Base-by-base conservation (phyloP, 2,797 vertebrate genomes). In the Schizopygopsis pylzovi region DNA sequence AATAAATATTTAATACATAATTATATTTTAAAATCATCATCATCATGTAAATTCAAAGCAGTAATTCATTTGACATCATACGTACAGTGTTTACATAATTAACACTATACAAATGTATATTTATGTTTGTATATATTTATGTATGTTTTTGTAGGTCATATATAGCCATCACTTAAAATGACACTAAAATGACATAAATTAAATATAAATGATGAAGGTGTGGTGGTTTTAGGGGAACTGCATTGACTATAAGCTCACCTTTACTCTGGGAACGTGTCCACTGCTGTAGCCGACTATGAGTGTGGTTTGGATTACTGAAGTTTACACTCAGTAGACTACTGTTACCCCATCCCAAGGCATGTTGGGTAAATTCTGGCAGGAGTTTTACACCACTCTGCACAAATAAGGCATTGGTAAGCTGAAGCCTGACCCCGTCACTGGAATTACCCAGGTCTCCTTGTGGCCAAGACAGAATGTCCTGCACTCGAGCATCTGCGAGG, bases 391-490 rank as follows among this genome's bases (percentile, higher is more conserved):
- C 91, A 0, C 85, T 84, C 0, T 96, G 96, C 81, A 97, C 85
- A 1, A 96, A 94, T 4, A 99, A 88, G 4, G 95, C 94, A 84
- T 96, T 97, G 2, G 94, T 93, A 93, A 97, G 93, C 84, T 94
- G 96, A 75, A 96, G 93, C 85, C 87, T 86, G 0, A 89, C 76
- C 0, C 91, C 93, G 28, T 92, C 95, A 71, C 93, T 95, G 83
- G 89, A 92, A 88, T 94, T 94, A 4, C 83, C 88, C 56, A 86
- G 18, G 37, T 91, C 89, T 25, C 90, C 88, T 0, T 96, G 93
- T 0, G 86, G 89, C 0, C 8, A 39, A 1, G 83, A 86, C 91
- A 96, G 91, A 90, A 95, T 91, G 39, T 95, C 93, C 79, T 93
- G 96, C 16, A 97, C 92, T 0, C 89, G 91, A 59, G 83, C 84